Evolutionary conservation across 2,113 vertebrate genomes (phyloP).

Genomic region (Sinocyclocheilus anophthalmus): DNA sequence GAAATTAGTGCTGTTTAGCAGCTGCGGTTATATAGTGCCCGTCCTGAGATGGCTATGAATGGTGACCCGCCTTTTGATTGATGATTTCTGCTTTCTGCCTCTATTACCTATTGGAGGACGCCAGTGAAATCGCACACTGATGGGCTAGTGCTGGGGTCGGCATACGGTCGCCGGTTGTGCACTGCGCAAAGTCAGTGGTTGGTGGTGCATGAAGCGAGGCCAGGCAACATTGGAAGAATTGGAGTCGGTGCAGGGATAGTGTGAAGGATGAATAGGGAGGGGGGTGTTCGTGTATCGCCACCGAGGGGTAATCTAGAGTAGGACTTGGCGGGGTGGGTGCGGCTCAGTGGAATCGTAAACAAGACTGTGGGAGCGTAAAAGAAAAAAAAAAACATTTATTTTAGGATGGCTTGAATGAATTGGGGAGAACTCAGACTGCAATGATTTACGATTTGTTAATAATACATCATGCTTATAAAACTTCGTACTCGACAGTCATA

Average conservation of each 20-base stretch:
- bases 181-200: too few relatives aligned
- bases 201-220: too few relatives aligned
- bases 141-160: too few relatives aligned
- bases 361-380: conserved; percentile 33
- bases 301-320: too few relatives aligned
- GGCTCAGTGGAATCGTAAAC: too few relatives aligned
- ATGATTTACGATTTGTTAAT: conserved; percentile 54
- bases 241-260: too few relatives aligned
- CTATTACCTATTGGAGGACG: conserved; percentile 25
- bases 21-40: conserved; percentile 65
- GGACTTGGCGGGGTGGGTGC: too few relatives aligned
- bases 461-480: conserved; percentile 33
- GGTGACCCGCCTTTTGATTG: conserved; percentile 59
- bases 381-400: conserved; percentile 44
- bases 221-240: too few relatives aligned
- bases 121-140: conserved; percentile 43
- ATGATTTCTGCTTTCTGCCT: conserved; percentile 42
- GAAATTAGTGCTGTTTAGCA: conserved; percentile 74
- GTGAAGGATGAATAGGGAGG: too few relatives aligned
- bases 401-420: conserved; percentile 57
- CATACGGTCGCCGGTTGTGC: too few relatives aligned
- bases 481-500: conserved; percentile 44
- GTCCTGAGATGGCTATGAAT: conserved; percentile 37
- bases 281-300: too few relatives aligned
- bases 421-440: conserved; percentile 60